phyloP scores from a whole-genome alignment of 2,888 invertebrate genomes.

The Linnaemya vulpina region DNA sequence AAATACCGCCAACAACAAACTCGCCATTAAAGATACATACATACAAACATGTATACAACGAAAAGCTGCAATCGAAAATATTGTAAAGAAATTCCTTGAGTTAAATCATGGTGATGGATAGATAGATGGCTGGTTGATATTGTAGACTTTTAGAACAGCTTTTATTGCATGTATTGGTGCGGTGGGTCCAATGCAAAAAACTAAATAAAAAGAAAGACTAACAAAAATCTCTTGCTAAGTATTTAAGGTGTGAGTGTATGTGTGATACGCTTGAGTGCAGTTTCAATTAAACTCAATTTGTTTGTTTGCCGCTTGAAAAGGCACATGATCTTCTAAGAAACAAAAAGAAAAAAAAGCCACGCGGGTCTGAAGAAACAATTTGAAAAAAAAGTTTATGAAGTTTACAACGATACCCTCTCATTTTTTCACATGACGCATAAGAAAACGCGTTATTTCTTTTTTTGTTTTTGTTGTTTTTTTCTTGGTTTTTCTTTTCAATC shows the following conservation, averaged over 20 bases:
- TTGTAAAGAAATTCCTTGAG: constrained; percentile 66
- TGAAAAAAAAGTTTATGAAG: constrained; percentile 37
- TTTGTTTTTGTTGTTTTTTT: not conserved
- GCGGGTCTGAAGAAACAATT: constrained; percentile 41
- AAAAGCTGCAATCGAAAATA: constrained; percentile 45
- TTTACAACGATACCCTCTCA: constrained; percentile 50
- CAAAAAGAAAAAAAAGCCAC: constrained; percentile 26
- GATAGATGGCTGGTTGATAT: constrained; percentile 52
- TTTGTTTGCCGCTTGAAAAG: constrained; percentile 74
- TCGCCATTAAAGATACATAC: not conserved
- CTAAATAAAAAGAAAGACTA: not conserved
- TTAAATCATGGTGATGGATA: constrained; percentile 70
- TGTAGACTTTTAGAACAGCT: constrained; percentile 53
- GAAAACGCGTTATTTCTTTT: constrained; percentile 62
- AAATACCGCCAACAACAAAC: constrained; percentile 61
- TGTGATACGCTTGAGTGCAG: constrained; percentile 66
- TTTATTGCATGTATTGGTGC: constrained; percentile 40
- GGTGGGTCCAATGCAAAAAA: constrained; percentile 46
- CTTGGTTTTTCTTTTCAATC: constrained; percentile 64
- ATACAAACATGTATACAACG: not conserved
- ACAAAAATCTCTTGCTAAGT: constrained; percentile 29
- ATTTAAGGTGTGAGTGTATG: constrained; percentile 39
- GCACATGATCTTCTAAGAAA: constrained; percentile 66
- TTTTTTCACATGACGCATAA: constrained; percentile 68
- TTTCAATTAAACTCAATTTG: constrained; percentile 77